Evolutionary conservation across 1,140 invertebrate species (phyloP).

Genomic region (Dolichoris vasculosae): DNA sequence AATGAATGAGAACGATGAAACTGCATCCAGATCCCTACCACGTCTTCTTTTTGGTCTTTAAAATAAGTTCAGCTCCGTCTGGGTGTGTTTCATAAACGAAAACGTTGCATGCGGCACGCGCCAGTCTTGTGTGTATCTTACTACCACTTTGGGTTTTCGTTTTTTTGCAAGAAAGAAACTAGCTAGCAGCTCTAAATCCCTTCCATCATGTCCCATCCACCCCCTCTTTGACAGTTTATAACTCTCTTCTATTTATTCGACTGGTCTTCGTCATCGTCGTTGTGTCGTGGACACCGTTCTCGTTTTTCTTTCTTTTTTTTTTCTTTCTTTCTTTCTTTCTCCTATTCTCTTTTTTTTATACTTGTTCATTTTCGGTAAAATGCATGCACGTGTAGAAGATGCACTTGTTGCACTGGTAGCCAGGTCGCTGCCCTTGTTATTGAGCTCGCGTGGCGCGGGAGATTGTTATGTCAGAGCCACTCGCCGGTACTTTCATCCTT

Average conservation of each 20-base stretch:
- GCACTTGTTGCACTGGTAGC: constrained; percentile 54
- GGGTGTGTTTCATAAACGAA: constrained; percentile 48
- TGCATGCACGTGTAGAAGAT: constrained; percentile 30
- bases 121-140: constrained; percentile 66
- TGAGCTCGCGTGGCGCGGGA: constrained; percentile 16
- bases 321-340: not conserved
- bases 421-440: constrained; percentile 10
- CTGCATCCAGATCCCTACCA: constrained; percentile 39
- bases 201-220: not conserved
- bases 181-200: not conserved
- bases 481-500: not conserved
- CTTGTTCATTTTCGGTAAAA: constrained; percentile 11
- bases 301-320: not conserved
- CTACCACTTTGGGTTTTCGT: constrained; percentile 49
- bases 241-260: constrained; percentile 51
- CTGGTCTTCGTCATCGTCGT: constrained; percentile 38
- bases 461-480: constrained; percentile 4
- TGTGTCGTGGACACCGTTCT: too few relatives aligned
- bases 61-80: constrained; percentile 5
- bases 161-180: not conserved
- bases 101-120: constrained; percentile 71
- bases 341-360: not conserved
- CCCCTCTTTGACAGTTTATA: constrained; percentile 9
- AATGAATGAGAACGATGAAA: constrained; percentile 5
- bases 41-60: constrained; percentile 18